Percentiles rank a stretch among this genome's conserved stretches.
Conservation (phyloP, 2,888 invertebrate species). For the Eurois occulta region DNA sequence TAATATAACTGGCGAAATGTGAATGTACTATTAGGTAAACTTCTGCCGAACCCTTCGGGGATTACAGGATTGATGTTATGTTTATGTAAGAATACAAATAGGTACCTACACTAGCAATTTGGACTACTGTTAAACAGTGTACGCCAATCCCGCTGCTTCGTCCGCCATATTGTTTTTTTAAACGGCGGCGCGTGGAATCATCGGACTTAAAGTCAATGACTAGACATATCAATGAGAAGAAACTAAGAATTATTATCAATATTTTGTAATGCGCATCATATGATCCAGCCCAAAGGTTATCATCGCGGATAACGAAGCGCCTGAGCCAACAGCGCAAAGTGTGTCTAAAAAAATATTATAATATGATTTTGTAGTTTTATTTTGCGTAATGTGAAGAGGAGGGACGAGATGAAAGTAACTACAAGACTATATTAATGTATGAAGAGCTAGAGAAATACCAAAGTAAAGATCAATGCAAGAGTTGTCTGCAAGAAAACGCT, state of each 20-base stretch:
- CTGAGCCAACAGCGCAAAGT: constrained; percentile 20
- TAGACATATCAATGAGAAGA: constrained; percentile 47
- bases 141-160: neutral
- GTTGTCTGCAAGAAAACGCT: neutral
- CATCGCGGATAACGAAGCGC: constrained; percentile 41
- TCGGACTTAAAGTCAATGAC: constrained; percentile 49
- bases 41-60: too few species aligned
- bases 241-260: constrained; percentile 31
- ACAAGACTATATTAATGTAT: neutral
- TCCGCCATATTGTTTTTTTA: constrained; percentile 35
- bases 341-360: constrained; percentile 33
- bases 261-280: constrained; percentile 62
- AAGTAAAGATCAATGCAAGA: neutral
- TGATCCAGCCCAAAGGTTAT: constrained; percentile 41
- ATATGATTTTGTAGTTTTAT: constrained; percentile 39
- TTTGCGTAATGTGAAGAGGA: constrained; percentile 8
- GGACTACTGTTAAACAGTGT: neutral
- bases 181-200: constrained; percentile 16
- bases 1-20: too few species aligned
- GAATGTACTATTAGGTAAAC: too few species aligned
- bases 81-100: too few species aligned
- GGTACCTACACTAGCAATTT: too few species aligned
- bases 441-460: neutral
- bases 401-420: neutral
- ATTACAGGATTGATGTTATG: too few species aligned